Evolutionary conservation across 2,888 invertebrate species (phyloP), one percentile per base, ranked within the genome.

Genomic region (Salpingus planirostris): DNA sequence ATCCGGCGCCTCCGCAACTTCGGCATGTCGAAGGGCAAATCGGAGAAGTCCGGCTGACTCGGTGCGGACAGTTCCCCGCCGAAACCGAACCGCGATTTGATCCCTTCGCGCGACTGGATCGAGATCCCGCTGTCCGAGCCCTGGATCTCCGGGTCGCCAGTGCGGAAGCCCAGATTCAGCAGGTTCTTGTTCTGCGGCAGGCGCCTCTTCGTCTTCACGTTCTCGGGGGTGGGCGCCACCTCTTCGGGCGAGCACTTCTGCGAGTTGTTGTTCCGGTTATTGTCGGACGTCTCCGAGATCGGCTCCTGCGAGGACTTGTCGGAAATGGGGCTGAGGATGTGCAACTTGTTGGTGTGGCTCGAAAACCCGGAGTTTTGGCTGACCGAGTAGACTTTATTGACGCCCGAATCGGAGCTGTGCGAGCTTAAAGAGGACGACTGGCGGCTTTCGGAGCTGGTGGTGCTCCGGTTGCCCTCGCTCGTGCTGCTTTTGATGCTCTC

Each of bases 101-200:
- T 76, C 11, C 83, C 84, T 50, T 84, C 84, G 13, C 84, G 71
- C 1, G 86, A 87, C 55, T 86, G 87, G 48, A 89, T 77, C 4
- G 88, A 89, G 54, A 89, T 89, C 15, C 89, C 89, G 60, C 87
- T 87, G 52, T 89, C 89, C 1, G 87, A 87, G 23, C 88, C 87
- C 49, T 87, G 82, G 46, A 86, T 81, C 65, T 85, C 85, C 2
- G 80, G 76, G 47, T 80, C 78, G 4, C 77, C 75, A 8, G 74
- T 70, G 12, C 74, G 75, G 44, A 78, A 73, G 13, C 77, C 75
- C 32, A 80, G 65, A 61, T 79, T 80, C 29, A 80, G 66, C 42
- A 81, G 62, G 57, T 86, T 85, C 59, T 84, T 82, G 58, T 87
- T 87, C 51, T 84, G 82, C 30, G 82, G 76, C 14, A 78, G 70